Conservation (phyloP, 23 tunicate species). For the Oikopleura dioica region DNA sequence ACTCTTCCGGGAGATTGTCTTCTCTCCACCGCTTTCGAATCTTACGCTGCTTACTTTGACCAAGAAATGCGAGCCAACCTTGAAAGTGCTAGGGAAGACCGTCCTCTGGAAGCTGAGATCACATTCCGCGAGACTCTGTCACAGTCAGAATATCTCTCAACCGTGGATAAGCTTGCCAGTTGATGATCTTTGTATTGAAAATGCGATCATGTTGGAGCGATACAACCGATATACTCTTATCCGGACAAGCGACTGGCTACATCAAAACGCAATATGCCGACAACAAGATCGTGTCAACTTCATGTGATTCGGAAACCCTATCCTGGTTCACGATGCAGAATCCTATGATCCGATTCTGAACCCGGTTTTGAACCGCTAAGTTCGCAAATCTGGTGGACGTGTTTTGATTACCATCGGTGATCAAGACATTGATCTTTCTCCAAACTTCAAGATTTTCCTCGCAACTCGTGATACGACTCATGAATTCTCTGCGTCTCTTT, state of each 20-base stretch:
- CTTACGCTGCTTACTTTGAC: slow-evolving; percentile 93
- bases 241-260: slow-evolving; percentile 93
- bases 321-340: slow-evolving; percentile 88
- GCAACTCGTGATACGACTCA: slow-evolving; percentile 89
- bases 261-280: slow-evolving; percentile 48
- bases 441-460: slow-evolving; percentile 80
- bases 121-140: slow-evolving; percentile 62
- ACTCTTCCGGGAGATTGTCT: slow-evolving; percentile 93
- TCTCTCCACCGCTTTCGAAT: slow-evolving; percentile 57
- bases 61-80: slow-evolving; percentile 69
- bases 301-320: slow-evolving; percentile 91
- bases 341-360: slow-evolving; percentile 96
- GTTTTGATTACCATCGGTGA: slow-evolving; percentile 82
- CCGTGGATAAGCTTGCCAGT: slow-evolving; percentile 99
- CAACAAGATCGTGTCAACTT: slow-evolving; percentile 50
- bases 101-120: slow-evolving; percentile 54
- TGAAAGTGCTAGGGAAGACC: slow-evolving; percentile 42
- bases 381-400: slow-evolving; percentile 75
- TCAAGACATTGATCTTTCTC: slow-evolving; percentile 95
- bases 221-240: slow-evolving; percentile 91
- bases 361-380: slow-evolving; percentile 87
- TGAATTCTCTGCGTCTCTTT: slow-evolving; percentile 69
- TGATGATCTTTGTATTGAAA: slow-evolving; percentile 83
- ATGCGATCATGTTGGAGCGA: slow-evolving; percentile 93
- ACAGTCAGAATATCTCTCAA: slow-evolving; percentile 49